Percentiles rank a stretch among this genome's conserved stretches.
phyloP scores from a whole-genome alignment of 2,888 invertebrate species.

The Sinelater perroti region DNA sequence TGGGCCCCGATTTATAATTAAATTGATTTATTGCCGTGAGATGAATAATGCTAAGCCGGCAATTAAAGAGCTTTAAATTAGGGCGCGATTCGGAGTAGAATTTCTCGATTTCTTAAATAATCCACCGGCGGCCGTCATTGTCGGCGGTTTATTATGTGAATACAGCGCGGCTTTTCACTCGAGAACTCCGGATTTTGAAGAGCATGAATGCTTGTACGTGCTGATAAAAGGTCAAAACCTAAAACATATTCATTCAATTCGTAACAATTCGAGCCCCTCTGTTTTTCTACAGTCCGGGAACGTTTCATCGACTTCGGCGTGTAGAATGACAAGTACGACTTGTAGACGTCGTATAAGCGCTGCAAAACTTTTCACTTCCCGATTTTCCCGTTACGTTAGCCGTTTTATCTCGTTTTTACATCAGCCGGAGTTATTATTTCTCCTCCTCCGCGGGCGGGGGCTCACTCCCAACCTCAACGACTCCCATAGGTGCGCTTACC shows the following conservation, averaged over 20 bases:
- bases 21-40: no score
- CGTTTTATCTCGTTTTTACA: slow-evolving; percentile 44
- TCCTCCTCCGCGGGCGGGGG: slow-evolving; percentile 33
- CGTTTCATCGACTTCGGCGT: slow-evolving; percentile 57
- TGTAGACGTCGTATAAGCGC: slow-evolving; percentile 45
- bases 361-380: slow-evolving; percentile 49
- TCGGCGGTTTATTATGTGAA: slow-evolving; percentile 2
- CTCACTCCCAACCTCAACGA: slow-evolving; percentile 41
- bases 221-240: slow-evolving; percentile 45
- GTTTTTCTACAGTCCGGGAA: slow-evolving; percentile 54
- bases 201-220: slow-evolving; percentile 48
- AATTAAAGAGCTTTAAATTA: no score
- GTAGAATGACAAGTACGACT: slow-evolving; percentile 55
- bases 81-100: no score
- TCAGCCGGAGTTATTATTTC: slow-evolving; percentile 40
- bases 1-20: no score
- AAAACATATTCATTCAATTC: slow-evolving; percentile 50
- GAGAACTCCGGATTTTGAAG: slow-evolving; percentile 30
- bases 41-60: no score
- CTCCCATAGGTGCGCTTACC: slow-evolving; percentile 50
- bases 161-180: slow-evolving; percentile 17
- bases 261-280: slow-evolving; percentile 44
- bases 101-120: background rate
- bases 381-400: slow-evolving; percentile 49
- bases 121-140: background rate